These are phyloP conservation scores for Nephrotoma appendiculata DNA, from an alignment of 2,888 invertebrate species.

Conservation along the genomic window DNA sequence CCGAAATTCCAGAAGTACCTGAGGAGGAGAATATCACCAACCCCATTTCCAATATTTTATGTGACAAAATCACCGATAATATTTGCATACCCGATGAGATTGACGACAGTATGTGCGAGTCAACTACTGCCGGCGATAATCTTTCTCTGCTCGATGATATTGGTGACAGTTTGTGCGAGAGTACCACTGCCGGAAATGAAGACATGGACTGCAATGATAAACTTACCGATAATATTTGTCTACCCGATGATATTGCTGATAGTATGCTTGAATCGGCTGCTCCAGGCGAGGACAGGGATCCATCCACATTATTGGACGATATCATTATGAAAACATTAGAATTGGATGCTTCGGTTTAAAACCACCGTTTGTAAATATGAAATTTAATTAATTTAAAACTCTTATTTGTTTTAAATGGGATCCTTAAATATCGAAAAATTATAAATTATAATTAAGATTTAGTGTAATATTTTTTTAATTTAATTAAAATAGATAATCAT, in stretches of 20 bases:
- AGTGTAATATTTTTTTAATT: background rate
- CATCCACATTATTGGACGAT: background rate
- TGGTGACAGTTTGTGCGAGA: too few species aligned
- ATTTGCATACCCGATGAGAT: background rate
- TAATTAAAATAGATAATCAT: background rate
- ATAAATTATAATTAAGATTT: background rate
- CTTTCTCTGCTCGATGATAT: too few species aligned
- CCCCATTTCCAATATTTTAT: background rate
- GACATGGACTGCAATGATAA: background rate
- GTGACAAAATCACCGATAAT: background rate
- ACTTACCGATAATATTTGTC: background rate
- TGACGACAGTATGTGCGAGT: background rate
- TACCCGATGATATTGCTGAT: background rate
- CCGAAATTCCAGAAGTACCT: background rate
- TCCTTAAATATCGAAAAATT: background rate
- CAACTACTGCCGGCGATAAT: background rate
- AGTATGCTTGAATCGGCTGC: background rate
- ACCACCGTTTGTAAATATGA: background rate
- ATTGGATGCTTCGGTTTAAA: background rate
- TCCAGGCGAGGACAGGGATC: background rate
- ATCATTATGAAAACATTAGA: background rate
- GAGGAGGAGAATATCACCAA: background rate
- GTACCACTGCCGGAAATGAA: too few species aligned
- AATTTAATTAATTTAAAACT: background rate
- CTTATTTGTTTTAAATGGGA: background rate